phyloP scores from a whole-genome alignment of 2,888 invertebrate genomes.

The Charanyca ferruginea region DNA sequence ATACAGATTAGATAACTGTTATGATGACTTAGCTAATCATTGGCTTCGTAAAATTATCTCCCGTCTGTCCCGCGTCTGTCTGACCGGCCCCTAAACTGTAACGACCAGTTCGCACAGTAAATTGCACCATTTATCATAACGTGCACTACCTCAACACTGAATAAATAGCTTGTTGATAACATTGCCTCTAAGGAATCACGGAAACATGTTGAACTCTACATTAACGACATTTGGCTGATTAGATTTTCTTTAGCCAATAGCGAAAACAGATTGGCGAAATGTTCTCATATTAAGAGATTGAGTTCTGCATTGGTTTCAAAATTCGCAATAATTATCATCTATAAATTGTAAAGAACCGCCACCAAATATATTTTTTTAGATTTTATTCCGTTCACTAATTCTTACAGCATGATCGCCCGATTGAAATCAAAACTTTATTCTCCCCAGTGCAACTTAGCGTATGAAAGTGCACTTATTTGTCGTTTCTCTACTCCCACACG shows the following conservation, averaged over 20 bases:
- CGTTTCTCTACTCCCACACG: slow-evolving; percentile 25
- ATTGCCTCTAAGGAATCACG: slow-evolving; percentile 12
- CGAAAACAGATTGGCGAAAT: not conserved
- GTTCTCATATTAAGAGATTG: not conserved
- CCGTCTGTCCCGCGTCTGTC: not conserved
- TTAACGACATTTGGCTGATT: slow-evolving; percentile 2
- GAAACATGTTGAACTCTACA: slow-evolving; percentile 21
- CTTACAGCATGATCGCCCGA: not conserved
- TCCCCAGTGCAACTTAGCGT: slow-evolving; percentile 18
- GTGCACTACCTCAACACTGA: slow-evolving; percentile 32
- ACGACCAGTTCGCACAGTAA: slow-evolving; percentile 27
- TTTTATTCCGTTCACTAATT: not conserved
- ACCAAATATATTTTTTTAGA: not conserved
- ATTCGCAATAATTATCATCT: not conserved
- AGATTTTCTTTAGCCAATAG: slow-evolving; percentile 10
- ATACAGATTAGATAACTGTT: not conserved
- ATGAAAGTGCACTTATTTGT: slow-evolving; percentile 26
- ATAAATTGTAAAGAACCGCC: not conserved
- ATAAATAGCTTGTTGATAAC: slow-evolving; percentile 15
- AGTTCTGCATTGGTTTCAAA: not conserved
- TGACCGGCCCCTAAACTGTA: slow-evolving; percentile 6
- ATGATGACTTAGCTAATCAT: not conserved
- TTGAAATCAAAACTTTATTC: slow-evolving; percentile 3
- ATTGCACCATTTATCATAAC: slow-evolving; percentile 37
- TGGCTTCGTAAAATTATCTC: not conserved